A percentile compares a stretch with the other conserved stretches of the same genome.
These are phyloP conservation scores for Cacoxenus indagator DNA, from an alignment of 2,888 invertebrate species.

Conservation along the genomic window DNA sequence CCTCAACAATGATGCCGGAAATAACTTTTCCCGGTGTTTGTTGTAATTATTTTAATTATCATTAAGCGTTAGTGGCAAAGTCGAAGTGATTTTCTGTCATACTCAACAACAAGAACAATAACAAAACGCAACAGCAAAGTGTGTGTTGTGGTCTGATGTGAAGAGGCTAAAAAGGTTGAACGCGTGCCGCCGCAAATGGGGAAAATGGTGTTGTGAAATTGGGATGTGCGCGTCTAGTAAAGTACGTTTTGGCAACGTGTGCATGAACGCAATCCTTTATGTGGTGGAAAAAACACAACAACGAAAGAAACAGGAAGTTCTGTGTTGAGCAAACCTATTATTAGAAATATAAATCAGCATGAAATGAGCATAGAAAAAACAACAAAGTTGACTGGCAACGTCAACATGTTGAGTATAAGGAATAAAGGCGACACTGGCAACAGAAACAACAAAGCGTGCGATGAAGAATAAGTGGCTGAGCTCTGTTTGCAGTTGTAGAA, in stretches of 20 bases:
- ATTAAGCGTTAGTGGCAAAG: slow-evolving; percentile 32
- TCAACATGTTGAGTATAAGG: not conserved
- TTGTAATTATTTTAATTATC: slow-evolving; percentile 53
- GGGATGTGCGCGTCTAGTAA: slow-evolving; percentile 18
- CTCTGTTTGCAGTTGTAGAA: not conserved
- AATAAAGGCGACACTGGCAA: not conserved
- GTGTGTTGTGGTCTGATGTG: not conserved
- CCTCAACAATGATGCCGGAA: not conserved
- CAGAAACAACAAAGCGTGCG: too few species aligned
- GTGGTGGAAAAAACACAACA: slow-evolving; percentile 25
- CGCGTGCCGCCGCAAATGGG: not conserved
- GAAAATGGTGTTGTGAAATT: not conserved
- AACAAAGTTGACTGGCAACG: too few species aligned
- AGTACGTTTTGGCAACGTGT: slow-evolving; percentile 29
- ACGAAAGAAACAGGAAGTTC: slow-evolving; percentile 46
- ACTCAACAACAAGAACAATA: not conserved
- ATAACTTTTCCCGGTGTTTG: slow-evolving; percentile 50
- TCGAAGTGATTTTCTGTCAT: slow-evolving; percentile 23
- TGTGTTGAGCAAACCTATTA: slow-evolving; percentile 60
- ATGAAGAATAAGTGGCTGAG: too few species aligned
- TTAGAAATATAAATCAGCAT: slow-evolving; percentile 69
- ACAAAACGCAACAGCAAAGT: not conserved
- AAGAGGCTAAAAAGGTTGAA: not conserved
- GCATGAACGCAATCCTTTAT: slow-evolving; percentile 48
- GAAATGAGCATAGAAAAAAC: slow-evolving; percentile 60